Conservation (phyloP, 2,797 vertebrate species). For the Anomalospiza imberbis region DNA sequence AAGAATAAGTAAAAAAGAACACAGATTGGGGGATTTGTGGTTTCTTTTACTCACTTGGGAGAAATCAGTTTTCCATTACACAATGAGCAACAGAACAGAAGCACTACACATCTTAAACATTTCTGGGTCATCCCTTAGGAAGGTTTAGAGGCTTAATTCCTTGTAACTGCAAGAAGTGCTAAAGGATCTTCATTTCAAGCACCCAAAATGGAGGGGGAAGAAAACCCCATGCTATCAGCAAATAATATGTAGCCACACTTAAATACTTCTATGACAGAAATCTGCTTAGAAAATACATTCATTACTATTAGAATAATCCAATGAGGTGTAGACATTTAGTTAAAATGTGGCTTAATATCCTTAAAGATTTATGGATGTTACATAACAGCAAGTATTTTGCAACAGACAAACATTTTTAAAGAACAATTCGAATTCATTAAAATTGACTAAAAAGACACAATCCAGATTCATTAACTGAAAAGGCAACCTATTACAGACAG, state of each 20-base stretch:
- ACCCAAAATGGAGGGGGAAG: not conserved
- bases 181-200: not conserved
- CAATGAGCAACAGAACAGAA: slow-evolving; percentile 4
- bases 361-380: not conserved
- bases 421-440: slow-evolving; percentile 30
- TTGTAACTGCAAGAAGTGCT: not conserved
- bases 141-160: not conserved
- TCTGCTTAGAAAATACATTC: slow-evolving; percentile 55
- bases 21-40: not conserved
- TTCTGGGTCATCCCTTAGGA: not conserved
- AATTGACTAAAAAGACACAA: slow-evolving; percentile 2
- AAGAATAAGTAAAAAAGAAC: slow-evolving; percentile 10
- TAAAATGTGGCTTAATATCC: slow-evolving; percentile 42
- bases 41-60: slow-evolving; percentile 5
- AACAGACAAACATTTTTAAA: slow-evolving; percentile 13
- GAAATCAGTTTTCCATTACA: slow-evolving; percentile 30
- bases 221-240: not conserved
- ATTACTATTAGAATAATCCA: slow-evolving; percentile 8
- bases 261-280: slow-evolving; percentile 33
- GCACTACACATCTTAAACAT: not conserved
- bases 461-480: slow-evolving; percentile 18
- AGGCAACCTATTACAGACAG: not conserved
- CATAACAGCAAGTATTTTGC: slow-evolving; percentile 22
- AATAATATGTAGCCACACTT: not conserved
- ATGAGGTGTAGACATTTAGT: slow-evolving; percentile 26